Conservation (phyloP, 2,797 vertebrate species). For the Propithecus deckenii region DNA sequence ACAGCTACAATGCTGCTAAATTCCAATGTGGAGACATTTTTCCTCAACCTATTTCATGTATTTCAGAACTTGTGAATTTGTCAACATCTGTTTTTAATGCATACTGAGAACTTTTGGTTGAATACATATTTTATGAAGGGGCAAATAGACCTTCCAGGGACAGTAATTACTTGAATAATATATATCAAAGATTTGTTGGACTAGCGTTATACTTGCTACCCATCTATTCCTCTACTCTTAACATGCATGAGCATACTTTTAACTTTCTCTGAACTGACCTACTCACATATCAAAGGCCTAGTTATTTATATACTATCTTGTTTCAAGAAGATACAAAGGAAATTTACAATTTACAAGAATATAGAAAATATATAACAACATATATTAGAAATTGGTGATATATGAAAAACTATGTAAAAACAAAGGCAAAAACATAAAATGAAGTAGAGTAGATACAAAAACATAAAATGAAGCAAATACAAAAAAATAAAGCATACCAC, state of each 20-base stretch:
- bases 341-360: not conserved
- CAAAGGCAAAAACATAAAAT: not conserved
- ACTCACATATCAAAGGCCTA: not conserved
- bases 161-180: not conserved
- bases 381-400: not conserved
- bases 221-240: not conserved
- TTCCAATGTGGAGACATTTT: not conserved
- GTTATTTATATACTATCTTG: not conserved
- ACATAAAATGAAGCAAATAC: not conserved
- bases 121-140: not conserved
- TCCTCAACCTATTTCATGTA: not conserved
- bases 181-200: not conserved
- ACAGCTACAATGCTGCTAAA: not conserved
- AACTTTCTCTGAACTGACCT: not conserved
- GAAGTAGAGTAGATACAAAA: not conserved
- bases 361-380: not conserved
- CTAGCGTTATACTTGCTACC: not conserved
- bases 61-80: not conserved
- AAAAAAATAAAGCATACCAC: not conserved
- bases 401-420: not conserved
- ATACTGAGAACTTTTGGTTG: not conserved
- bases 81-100: not conserved
- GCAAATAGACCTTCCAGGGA: not conserved
- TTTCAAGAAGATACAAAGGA: not conserved
- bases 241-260: not conserved